phyloP scores from a whole-genome alignment of 2,797 vertebrate genomes.

The Poeciliopsis turneri region DNA sequence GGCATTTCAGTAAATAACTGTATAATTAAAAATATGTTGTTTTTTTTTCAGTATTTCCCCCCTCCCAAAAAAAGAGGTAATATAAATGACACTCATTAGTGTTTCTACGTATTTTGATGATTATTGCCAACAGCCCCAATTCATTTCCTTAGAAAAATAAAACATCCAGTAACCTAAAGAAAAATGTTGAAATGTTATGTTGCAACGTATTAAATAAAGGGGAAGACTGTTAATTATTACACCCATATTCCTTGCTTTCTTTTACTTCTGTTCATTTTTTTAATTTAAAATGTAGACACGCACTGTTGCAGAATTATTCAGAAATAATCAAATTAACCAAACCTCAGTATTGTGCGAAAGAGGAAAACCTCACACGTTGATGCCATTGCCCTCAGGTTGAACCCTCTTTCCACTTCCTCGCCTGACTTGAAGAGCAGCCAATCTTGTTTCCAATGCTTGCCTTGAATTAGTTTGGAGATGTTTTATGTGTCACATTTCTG shows the following conservation, averaged over 20 bases:
- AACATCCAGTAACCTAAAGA: not conserved
- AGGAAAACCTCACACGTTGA: not conserved
- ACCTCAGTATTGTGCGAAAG: not conserved
- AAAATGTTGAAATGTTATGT: not conserved
- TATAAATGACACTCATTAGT: not conserved
- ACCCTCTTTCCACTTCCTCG: not conserved
- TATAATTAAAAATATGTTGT: not conserved
- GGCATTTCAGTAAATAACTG: not conserved
- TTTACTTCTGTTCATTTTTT: not conserved
- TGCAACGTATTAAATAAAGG: not conserved
- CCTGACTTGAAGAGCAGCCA: constrained; percentile 12
- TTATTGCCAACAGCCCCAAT: not conserved
- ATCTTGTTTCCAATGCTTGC: constrained; percentile 31
- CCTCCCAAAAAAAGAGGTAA: not conserved
- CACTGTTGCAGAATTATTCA: not conserved
- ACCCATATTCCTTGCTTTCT: not conserved
- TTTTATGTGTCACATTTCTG: constrained; percentile 21
- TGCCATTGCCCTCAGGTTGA: constrained; percentile 28
- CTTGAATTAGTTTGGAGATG: constrained; percentile 32
- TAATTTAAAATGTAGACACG: not conserved
- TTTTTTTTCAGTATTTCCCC: not conserved
- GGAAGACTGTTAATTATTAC: not conserved
- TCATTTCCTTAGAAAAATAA: not conserved
- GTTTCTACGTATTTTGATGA: not conserved
- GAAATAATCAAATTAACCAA: not conserved